These are phyloP conservation scores for Drosophila kikkawai DNA, from an alignment of 1,140 invertebrate species.

Conservation along the genomic window DNA sequence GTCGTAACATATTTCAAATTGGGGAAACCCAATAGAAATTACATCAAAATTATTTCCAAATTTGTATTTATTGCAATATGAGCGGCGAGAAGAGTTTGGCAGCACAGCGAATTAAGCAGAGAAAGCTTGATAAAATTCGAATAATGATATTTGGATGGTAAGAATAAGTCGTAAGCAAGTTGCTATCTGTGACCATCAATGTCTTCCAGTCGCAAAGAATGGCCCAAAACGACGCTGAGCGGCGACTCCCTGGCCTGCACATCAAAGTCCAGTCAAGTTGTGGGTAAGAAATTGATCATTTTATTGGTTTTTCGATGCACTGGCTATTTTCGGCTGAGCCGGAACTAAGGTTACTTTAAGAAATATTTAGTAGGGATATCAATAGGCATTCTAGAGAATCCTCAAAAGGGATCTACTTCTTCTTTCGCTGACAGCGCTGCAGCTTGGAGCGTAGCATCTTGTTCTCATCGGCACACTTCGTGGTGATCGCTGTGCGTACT, in stretches of 20 bases:
- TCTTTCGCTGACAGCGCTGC: constrained; percentile 34
- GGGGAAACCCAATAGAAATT: neutral
- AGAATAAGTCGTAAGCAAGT: neutral
- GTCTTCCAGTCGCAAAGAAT: neutral
- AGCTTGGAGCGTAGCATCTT: constrained; percentile 85
- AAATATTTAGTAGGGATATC: neutral
- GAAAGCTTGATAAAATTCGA: neutral
- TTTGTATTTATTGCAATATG: constrained; percentile 1
- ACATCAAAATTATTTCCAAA: constrained; percentile 2
- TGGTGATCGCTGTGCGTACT: constrained; percentile 86
- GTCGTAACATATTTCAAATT: neutral
- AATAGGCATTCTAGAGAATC: neutral
- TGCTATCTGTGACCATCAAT: neutral
- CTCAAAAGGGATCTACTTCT: constrained; percentile 3
- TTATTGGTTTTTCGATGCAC: constrained; percentile 34
- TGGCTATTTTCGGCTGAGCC: constrained; percentile 35
- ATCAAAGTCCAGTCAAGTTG: neutral
- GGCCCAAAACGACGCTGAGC: neutral
- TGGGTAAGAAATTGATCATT: constrained; percentile 28
- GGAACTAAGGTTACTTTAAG: constrained; percentile 5
- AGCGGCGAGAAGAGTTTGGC: no score
- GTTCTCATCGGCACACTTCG: constrained; percentile 87
- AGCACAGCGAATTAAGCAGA: neutral
- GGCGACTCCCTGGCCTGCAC: neutral
- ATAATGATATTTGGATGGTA: constrained; percentile 7